phyloP scores from a whole-genome alignment of 1,140 invertebrate genomes.

The Arion vulgaris region DNA sequence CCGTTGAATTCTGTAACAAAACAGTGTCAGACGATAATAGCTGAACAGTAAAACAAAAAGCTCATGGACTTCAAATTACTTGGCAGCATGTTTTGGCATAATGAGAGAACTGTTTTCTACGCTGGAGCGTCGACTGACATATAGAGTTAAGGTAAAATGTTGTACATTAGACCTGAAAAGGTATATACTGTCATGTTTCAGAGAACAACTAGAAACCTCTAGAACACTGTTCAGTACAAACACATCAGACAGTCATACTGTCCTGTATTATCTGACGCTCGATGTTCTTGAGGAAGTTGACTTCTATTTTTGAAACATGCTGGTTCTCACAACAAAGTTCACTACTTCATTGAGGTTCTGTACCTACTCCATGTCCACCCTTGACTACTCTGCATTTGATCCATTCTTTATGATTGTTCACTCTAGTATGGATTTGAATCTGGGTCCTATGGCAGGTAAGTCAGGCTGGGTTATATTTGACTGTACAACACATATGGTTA shows the following conservation, averaged over 20 bases:
- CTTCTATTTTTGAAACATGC: constrained; percentile 49
- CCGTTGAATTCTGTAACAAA: too few species aligned
- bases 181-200: not conserved
- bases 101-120: too few species aligned
- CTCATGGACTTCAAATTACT: too few species aligned
- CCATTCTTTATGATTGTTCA: constrained; percentile 50
- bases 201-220: constrained; percentile 7
- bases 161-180: too few species aligned
- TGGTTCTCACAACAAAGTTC: constrained; percentile 51
- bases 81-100: too few species aligned
- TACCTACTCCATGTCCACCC: constrained; percentile 42
- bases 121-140: too few species aligned
- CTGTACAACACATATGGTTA: too few species aligned
- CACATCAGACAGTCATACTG: not conserved
- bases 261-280: constrained; percentile 34
- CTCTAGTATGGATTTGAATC: constrained; percentile 46
- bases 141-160: too few species aligned
- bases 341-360: constrained; percentile 43
- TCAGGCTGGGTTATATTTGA: too few species aligned
- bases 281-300: constrained; percentile 42
- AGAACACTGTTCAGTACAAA: constrained; percentile 2
- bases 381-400: constrained; percentile 51
- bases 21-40: too few species aligned
- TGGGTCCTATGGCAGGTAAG: constrained; percentile 49
- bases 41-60: too few species aligned